A percentile compares a stretch with the other conserved stretches of the same genome.
phyloP scores from a whole-genome alignment of 2,888 invertebrate species.

The Strigamia maritima region DNA sequence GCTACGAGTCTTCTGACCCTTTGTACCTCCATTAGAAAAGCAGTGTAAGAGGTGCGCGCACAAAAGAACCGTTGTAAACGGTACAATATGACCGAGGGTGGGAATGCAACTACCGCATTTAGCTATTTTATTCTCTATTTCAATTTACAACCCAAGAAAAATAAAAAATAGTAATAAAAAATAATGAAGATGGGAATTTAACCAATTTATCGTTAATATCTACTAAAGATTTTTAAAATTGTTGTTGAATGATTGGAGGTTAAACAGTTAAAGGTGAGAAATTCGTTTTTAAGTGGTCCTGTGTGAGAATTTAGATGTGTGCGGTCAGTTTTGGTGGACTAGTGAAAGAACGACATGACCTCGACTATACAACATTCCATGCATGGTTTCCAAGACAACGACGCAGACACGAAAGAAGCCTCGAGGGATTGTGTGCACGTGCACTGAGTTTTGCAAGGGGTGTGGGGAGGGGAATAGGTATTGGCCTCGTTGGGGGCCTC shows the following conservation, averaged over 20 bases:
- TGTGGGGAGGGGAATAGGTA: background rate
- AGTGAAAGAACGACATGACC: slow-evolving; percentile 16
- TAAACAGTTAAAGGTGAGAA: background rate
- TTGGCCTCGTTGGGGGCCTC: slow-evolving; percentile 23
- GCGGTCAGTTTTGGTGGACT: slow-evolving; percentile 16
- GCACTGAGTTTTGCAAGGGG: background rate
- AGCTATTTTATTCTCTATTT: background rate
- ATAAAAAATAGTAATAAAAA: background rate
- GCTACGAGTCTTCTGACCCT: slow-evolving; percentile 23
- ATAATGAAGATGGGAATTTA: background rate
- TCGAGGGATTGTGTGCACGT: slow-evolving; percentile 23
- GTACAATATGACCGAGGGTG: background rate
- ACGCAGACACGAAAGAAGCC: slow-evolving; percentile 19
- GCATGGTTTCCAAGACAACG: slow-evolving; percentile 20
- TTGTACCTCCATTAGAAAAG: slow-evolving; percentile 23
- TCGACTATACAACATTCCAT: slow-evolving; percentile 19
- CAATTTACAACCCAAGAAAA: background rate
- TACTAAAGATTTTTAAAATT: background rate
- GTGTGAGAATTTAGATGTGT: slow-evolving; percentile 13
- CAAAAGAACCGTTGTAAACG: background rate
- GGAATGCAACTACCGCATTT: background rate
- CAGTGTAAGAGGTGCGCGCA: background rate
- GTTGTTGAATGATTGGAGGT: background rate
- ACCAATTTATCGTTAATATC: too few species aligned
- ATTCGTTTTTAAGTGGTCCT: background rate